These are phyloP conservation scores for Tachysurus fulvidraco DNA, from an alignment of 2,113 vertebrate genomes.

Conservation along the genomic window DNA sequence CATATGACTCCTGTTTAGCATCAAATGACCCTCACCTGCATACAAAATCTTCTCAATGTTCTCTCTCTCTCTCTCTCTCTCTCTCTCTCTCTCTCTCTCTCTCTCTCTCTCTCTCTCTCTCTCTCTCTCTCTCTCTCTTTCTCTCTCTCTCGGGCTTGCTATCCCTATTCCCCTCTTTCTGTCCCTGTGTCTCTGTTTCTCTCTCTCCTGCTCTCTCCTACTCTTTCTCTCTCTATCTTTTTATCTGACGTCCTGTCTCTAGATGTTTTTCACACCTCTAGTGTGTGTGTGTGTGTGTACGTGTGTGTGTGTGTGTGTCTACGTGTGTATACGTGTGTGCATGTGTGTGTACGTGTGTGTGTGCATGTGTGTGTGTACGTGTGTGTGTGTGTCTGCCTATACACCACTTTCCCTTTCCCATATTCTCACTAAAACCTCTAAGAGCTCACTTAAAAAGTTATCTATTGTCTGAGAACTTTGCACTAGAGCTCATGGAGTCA, in stretches of 20 bases:
- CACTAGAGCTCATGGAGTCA: neutral
- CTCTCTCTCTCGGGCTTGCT: neutral
- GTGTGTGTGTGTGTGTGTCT: neutral
- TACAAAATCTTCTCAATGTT: neutral
- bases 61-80: neutral
- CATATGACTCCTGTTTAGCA: neutral
- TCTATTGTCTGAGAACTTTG: neutral
- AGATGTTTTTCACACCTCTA: neutral
- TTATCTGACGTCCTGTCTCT: neutral
- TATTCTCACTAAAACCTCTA: neutral
- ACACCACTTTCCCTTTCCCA: neutral
- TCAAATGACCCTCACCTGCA: slow-evolving; percentile 9
- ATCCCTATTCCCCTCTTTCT: neutral
- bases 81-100: slow-evolving; percentile 1
- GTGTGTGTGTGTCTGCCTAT: neutral
- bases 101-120: neutral
- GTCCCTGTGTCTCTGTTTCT: neutral
- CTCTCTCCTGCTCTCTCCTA: neutral
- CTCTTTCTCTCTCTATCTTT: neutral
- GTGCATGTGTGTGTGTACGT: neutral
- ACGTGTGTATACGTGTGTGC: too few relatives aligned
- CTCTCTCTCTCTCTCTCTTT: neutral
- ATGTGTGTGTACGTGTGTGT: neutral
- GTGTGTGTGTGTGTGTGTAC: neutral
- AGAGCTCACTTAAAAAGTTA: neutral